phyloP scores from a whole-genome alignment of 2,888 invertebrate species.

The Platycnemis pennipes region DNA sequence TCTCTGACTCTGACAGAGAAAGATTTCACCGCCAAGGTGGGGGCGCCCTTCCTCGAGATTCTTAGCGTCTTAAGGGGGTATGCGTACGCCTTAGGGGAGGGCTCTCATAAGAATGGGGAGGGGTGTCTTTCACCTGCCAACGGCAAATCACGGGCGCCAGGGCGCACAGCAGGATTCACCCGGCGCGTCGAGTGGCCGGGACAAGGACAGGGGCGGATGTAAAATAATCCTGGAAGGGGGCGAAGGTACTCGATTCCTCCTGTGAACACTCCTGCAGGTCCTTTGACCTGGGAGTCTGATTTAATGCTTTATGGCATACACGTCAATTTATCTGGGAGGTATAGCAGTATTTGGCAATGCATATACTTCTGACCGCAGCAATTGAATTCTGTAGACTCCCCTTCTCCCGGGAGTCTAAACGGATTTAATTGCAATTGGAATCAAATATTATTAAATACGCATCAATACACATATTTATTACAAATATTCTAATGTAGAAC shows the following conservation, averaged over 20 bases:
- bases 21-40: conserved; percentile 42
- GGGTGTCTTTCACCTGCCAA: conserved; percentile 48
- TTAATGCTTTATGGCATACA: no score
- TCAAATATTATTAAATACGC: no score
- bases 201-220: conserved; percentile 70
- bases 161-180: background rate
- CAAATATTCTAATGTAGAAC: no score
- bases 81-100: background rate
- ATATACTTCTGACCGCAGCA: no score
- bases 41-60: conserved; percentile 11
- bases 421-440: no score
- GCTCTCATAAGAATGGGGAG: background rate
- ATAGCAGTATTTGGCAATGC: no score
- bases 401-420: no score
- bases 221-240: conserved; percentile 40
- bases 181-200: conserved; percentile 69
- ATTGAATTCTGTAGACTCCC: no score
- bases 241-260: background rate
- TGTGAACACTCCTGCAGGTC: background rate
- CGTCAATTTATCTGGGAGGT: no score
- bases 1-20: conserved; percentile 60
- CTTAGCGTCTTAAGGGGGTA: background rate
- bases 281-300: no score
- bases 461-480: no score
- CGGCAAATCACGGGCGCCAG: conserved; percentile 32